Conservation (phyloP, 2,888 invertebrate genomes). For the Dorcus parallelipipedus region DNA sequence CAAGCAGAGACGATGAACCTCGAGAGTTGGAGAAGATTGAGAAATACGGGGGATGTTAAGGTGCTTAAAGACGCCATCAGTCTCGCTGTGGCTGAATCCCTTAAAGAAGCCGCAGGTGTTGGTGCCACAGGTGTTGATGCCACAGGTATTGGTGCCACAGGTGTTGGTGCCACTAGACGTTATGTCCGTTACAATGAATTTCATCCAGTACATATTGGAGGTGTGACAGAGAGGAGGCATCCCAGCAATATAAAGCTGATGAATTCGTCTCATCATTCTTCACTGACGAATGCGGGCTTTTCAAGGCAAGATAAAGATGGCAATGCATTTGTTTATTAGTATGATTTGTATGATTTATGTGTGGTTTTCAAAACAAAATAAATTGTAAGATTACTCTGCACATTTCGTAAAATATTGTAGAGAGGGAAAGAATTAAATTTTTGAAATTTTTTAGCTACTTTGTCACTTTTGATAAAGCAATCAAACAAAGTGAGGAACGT, state of each 20-base stretch:
- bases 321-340: conserved; percentile 65
- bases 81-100: conserved; percentile 16
- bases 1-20: conserved; percentile 67
- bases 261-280: conserved; percentile 77
- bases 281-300: conserved; percentile 78
- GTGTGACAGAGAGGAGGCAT: conserved; percentile 61
- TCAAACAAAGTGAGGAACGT: too few relatives aligned
- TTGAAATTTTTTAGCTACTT: too few relatives aligned
- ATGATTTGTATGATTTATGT: too few relatives aligned
- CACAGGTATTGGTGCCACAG: too few relatives aligned
- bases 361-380: too few relatives aligned
- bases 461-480: too few relatives aligned
- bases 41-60: conserved; percentile 58
- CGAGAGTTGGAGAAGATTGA: conserved; percentile 64
- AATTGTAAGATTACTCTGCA: too few relatives aligned
- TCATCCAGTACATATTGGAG: conserved; percentile 60
- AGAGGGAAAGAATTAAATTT: too few relatives aligned
- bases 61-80: conserved; percentile 40
- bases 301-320: conserved; percentile 75
- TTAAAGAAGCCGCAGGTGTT: background rate
- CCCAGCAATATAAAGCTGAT: conserved; percentile 74
- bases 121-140: too few relatives aligned
- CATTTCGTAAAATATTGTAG: too few relatives aligned
- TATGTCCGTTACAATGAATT: conserved; percentile 42
- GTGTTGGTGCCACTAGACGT: background rate